These are phyloP conservation scores for Agrotis clavis DNA, from an alignment of 2,888 invertebrate genomes.

Conservation along the genomic window DNA sequence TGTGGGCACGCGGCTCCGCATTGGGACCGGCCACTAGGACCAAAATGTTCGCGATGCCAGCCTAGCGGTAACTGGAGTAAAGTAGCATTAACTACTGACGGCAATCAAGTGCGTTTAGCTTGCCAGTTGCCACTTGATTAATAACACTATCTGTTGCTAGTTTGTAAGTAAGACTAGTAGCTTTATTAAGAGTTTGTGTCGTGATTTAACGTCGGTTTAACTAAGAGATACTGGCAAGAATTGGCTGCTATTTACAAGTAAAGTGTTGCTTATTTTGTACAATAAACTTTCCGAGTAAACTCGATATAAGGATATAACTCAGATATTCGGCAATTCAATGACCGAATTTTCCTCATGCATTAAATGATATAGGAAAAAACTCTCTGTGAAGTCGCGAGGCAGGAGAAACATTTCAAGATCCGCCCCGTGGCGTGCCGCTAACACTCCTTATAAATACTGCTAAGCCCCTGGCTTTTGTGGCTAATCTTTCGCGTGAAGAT, in stretches of 20 bases:
- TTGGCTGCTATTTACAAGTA: neutral
- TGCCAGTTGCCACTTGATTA: constrained; percentile 57
- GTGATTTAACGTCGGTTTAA: constrained; percentile 29
- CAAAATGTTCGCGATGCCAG: constrained; percentile 67
- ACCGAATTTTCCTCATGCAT: constrained; percentile 54
- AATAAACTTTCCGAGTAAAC: constrained; percentile 17
- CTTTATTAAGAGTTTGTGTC: constrained; percentile 33
- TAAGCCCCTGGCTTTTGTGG: constrained; percentile 89
- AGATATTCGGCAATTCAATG: constrained; percentile 53
- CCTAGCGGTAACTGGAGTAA: constrained; percentile 65
- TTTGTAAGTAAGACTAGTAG: constrained; percentile 41
- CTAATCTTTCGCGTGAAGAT: constrained; percentile 91
- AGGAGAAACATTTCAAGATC: constrained; percentile 71
- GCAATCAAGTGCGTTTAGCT: constrained; percentile 61
- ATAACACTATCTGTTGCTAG: constrained; percentile 56
- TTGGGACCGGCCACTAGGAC: constrained; percentile 73
- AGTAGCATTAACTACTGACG: constrained; percentile 66
- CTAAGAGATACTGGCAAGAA: constrained; percentile 6
- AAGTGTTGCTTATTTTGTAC: neutral
- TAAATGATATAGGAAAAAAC: constrained; percentile 62
- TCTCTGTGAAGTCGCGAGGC: constrained; percentile 65
- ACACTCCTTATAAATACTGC: constrained; percentile 90
- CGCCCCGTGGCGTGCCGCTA: constrained; percentile 85
- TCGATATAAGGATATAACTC: constrained; percentile 33
- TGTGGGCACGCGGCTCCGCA: constrained; percentile 75